phyloP scores from a whole-genome alignment of 2,888 invertebrate species.

The Monoplex corrugatus region DNA sequence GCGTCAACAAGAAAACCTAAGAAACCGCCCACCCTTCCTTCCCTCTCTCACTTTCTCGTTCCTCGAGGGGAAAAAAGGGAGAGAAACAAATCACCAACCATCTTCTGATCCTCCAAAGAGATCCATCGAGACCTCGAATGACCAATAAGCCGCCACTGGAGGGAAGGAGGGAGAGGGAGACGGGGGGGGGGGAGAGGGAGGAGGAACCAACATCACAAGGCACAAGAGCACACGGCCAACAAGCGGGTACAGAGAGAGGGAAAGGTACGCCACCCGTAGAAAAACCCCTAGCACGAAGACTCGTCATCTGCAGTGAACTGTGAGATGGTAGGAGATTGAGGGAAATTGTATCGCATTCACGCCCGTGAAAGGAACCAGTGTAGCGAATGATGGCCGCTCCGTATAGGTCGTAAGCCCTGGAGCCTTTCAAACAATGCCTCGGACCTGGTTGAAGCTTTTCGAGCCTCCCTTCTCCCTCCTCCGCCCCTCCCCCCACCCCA shows the following conservation, averaged over 20 bases:
- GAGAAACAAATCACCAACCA: too few relatives aligned
- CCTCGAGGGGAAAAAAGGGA: too few relatives aligned
- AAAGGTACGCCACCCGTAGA: not conserved
- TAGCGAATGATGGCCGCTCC: constrained; percentile 8
- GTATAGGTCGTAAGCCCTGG: not conserved
- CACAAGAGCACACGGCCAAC: not conserved
- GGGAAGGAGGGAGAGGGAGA: too few relatives aligned
- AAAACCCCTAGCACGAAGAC: too few relatives aligned
- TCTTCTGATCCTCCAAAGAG: too few relatives aligned
- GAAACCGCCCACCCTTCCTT: too few relatives aligned
- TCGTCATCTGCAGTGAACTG: constrained; percentile 4
- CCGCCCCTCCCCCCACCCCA: not conserved
- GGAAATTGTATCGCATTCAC: constrained; percentile 34
- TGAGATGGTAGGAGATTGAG: constrained; percentile 29
- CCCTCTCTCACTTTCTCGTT: too few relatives aligned
- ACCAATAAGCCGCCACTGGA: too few relatives aligned
- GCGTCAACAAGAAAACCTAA: too few relatives aligned
- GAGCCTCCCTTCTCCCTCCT: not conserved
- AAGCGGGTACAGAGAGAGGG: not conserved
- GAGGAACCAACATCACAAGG: not conserved
- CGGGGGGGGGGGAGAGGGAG: not conserved
- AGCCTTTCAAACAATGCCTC: not conserved
- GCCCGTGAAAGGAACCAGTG: constrained; percentile 14
- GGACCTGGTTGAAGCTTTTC: too few relatives aligned
- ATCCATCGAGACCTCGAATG: too few relatives aligned